phyloP scores from a whole-genome alignment of 37 sponge, comb jelly and placozoan species.

The Theonella swinhoei region DNA sequence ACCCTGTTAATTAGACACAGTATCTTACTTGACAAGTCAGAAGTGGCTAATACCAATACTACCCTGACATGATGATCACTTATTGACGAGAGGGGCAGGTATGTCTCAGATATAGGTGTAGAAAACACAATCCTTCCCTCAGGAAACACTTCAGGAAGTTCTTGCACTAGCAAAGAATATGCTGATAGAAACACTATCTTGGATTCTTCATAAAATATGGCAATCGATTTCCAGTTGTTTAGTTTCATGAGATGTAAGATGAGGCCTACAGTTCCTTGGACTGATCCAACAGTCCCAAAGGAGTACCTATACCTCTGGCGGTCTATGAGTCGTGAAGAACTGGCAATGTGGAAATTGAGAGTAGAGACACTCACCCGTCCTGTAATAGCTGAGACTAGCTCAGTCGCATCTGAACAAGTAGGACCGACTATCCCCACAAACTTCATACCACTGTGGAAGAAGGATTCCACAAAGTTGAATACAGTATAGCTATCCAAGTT shows the following conservation, averaged over 20 bases:
- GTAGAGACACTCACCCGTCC: not conserved
- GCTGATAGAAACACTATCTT: not conserved
- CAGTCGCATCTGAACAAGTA: slow-evolving; percentile 12
- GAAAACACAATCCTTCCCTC: not conserved
- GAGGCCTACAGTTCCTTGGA: not conserved
- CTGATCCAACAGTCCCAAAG: slow-evolving; percentile 20
- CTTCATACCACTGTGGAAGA: not conserved
- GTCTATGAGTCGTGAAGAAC: not conserved
- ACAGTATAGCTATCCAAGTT: not conserved
- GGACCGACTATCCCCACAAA: slow-evolving; percentile 26
- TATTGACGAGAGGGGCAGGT: not conserved
- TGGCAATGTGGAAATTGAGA: slow-evolving; percentile 21
- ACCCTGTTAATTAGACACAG: not conserved
- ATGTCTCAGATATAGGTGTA: not conserved
- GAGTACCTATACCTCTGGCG: slow-evolving; percentile 6
- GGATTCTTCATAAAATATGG: slow-evolving; percentile 1
- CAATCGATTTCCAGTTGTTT: slow-evolving; percentile 13
- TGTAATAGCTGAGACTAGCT: not conserved
- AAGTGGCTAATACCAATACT: not conserved
- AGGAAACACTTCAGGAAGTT: too few species aligned
- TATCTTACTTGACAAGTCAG: not conserved
- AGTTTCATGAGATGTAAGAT: not conserved
- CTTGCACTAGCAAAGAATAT: not conserved
- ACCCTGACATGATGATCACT: not conserved
- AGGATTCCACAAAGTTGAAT: not conserved